Evolutionary conservation across 1,140 invertebrate species (phyloP).

Genomic region (Diachasmimorpha longicaudata): DNA sequence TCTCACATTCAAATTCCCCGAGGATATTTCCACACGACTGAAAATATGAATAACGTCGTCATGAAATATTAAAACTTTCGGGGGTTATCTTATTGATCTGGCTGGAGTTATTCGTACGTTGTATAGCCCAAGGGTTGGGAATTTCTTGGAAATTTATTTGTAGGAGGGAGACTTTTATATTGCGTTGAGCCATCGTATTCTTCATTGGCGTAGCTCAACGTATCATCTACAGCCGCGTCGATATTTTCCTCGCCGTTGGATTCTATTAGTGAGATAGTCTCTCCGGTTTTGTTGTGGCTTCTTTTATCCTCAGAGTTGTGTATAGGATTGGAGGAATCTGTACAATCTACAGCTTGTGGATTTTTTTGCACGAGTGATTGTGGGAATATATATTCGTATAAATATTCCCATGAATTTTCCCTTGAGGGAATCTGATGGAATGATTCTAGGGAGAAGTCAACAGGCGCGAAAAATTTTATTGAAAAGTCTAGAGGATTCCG

Average conservation of each 20-base stretch:
- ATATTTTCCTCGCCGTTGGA: background rate
- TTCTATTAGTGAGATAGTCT: background rate
- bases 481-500: background rate
- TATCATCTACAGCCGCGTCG: background rate
- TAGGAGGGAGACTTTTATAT: background rate
- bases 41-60: background rate
- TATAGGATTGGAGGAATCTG: background rate
- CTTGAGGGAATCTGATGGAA: background rate
- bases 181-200: background rate
- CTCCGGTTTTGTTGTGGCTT: background rate
- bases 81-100: background rate
- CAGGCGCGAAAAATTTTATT: background rate
- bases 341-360: background rate
- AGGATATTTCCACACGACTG: background rate
- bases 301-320: background rate
- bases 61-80: background rate
- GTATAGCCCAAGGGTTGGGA: background rate
- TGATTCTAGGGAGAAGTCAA: background rate
- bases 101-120: background rate
- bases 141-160: background rate
- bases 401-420: too few species aligned
- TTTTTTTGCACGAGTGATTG: too few species aligned
- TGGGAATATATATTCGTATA: too few species aligned
- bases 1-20: conserved; percentile 17
- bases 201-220: background rate